Conservation (phyloP, 2,888 invertebrate genomes). For the Plebejus melissa region DNA sequence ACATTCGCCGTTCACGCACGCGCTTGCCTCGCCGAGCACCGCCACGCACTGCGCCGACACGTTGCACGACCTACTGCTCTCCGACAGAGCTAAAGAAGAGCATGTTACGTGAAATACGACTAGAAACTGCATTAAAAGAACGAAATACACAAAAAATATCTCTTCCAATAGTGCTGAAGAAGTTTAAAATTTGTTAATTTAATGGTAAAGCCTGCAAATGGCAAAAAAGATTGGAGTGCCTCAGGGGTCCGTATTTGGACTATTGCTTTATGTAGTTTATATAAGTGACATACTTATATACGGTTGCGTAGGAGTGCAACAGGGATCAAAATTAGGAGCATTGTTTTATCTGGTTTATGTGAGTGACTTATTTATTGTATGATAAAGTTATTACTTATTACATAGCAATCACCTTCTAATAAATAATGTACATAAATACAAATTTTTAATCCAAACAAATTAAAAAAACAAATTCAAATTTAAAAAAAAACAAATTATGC, state of each 20-base stretch:
- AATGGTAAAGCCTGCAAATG: not conserved
- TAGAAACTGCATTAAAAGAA: too few species aligned
- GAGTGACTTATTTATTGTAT: not conserved
- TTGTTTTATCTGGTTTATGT: not conserved
- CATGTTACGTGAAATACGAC: not conserved
- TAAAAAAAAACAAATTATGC: too few species aligned
- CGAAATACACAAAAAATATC: too few species aligned
- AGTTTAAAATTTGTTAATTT: too few species aligned
- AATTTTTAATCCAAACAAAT: too few species aligned
- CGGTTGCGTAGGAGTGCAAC: not conserved
- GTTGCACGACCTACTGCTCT: conserved; percentile 42
- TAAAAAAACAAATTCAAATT: too few species aligned
- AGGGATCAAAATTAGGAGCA: not conserved
- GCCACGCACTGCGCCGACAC: conserved; percentile 51
- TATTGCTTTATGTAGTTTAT: not conserved
- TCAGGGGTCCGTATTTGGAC: not conserved
- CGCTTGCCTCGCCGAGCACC: conserved; percentile 43
- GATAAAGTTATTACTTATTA: too few species aligned
- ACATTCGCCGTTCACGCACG: conserved; percentile 48
- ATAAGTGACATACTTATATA: not conserved
- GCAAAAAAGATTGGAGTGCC: not conserved
- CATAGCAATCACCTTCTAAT: too few species aligned
- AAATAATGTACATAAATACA: too few species aligned
- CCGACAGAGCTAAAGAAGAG: conserved; percentile 40
- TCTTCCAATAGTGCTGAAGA: too few species aligned